These are phyloP conservation scores for Eristalis arbustorum DNA, from an alignment of 2,888 invertebrate genomes.

Conservation along the genomic window DNA sequence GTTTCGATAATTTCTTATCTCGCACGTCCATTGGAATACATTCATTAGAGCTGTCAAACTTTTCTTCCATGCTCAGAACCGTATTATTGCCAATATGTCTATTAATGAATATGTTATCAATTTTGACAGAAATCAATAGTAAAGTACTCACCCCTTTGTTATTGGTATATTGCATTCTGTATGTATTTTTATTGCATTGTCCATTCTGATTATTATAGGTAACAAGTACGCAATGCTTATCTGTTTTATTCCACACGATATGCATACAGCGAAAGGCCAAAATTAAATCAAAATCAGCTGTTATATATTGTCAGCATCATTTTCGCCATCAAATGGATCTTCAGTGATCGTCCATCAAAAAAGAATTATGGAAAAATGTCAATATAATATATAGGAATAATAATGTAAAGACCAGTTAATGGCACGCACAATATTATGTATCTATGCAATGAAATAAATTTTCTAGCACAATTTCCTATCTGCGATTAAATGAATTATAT, in stretches of 20 bases:
- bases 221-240: background rate
- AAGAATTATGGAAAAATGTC: background rate
- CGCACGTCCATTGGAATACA: background rate
- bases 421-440: background rate
- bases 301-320: background rate
- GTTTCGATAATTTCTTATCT: background rate
- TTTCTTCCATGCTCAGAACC: background rate
- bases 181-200: background rate
- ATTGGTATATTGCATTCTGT: background rate
- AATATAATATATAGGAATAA: background rate
- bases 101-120: background rate
- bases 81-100: background rate
- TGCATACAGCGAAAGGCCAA: background rate
- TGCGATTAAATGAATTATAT: background rate
- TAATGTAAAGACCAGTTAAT: background rate
- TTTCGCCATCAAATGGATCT: background rate
- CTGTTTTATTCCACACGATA: background rate
- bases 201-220: background rate
- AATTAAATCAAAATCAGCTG: slow-evolving; percentile 3
- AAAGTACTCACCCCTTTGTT: background rate
- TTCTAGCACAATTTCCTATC: background rate
- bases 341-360: background rate
- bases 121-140: background rate
- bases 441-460: background rate
- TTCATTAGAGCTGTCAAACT: background rate